Evolutionary conservation across 2,888 invertebrate species (phyloP).

Genomic region (Tridacna gigas): DNA sequence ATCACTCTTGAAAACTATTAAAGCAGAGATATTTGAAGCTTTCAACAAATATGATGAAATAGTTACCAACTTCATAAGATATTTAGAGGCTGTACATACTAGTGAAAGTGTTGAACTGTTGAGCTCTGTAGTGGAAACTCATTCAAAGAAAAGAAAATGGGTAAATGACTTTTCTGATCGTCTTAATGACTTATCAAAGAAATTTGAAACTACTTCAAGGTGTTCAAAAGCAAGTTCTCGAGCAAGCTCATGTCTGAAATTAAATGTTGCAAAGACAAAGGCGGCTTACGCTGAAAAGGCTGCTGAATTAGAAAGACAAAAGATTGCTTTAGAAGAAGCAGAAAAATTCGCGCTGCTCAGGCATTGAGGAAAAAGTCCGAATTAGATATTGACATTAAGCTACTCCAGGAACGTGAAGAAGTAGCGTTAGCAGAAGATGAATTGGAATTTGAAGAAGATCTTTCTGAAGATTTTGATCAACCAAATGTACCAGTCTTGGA

Average conservation of each 20-base stretch:
- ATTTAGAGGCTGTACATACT: neutral
- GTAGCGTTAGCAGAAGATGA: conserved; percentile 7
- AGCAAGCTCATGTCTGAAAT: neutral
- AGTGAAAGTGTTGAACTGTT: neutral
- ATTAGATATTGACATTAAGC: conserved; percentile 13
- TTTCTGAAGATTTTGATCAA: neutral
- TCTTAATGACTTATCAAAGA: neutral
- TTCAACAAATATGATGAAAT: neutral
- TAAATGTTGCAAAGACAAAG: neutral
- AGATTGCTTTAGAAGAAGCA: neutral
- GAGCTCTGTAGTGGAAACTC: neutral
- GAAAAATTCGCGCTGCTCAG: neutral
- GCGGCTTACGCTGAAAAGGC: neutral
- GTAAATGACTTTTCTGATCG: neutral
- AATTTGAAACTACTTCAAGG: neutral
- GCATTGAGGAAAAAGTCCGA: neutral
- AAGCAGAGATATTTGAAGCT: neutral
- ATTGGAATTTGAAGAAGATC: neutral
- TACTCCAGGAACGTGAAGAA: conserved; percentile 12
- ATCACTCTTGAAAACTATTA: neutral
- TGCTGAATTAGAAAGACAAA: conserved; percentile 24
- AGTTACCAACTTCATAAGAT: neutral
- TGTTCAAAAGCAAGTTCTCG: neutral
- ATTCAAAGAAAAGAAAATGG: neutral
- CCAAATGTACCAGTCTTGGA: neutral